A percentile compares a stretch with the other conserved stretches of the same genome.
phyloP scores from a whole-genome alignment of 2,113 vertebrate species.

The Mohoua ochrocephala region DNA sequence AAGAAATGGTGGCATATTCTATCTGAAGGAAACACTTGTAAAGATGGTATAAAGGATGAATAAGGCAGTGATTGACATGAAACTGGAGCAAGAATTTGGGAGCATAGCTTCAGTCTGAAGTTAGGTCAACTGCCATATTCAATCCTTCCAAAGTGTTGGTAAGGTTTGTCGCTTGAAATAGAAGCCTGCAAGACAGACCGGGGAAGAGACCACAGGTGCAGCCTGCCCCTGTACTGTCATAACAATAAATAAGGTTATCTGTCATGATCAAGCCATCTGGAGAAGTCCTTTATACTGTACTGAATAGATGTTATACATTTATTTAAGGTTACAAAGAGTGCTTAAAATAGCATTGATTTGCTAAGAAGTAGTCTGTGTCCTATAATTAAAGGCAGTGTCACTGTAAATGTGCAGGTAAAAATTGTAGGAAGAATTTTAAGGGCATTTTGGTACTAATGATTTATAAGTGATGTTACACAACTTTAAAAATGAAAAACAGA shows the following conservation, averaged over 20 bases:
- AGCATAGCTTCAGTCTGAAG: not conserved
- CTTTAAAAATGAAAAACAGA: not conserved
- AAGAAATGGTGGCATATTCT: not conserved
- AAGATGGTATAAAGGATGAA: not conserved
- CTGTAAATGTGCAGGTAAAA: not conserved
- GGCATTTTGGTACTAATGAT: not conserved
- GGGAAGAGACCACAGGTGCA: slow-evolving; percentile 37
- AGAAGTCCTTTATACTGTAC: not conserved
- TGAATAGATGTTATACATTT: not conserved
- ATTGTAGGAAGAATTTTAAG: not conserved
- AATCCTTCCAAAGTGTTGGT: not conserved
- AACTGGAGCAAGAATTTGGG: not conserved
- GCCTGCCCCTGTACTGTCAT: slow-evolving; percentile 20
- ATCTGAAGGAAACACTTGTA: not conserved
- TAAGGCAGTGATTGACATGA: not conserved
- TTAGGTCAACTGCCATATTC: not conserved
- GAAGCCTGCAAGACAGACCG: not conserved
- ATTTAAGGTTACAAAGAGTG: not conserved
- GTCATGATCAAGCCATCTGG: slow-evolving; percentile 42
- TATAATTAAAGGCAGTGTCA: not conserved
- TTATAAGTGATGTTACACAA: not conserved
- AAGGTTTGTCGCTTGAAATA: not conserved
- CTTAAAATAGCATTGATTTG: not conserved
- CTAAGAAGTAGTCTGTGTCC: not conserved
- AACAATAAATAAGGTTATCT: slow-evolving; percentile 58